Evolutionary conservation across 2,113 vertebrate genomes (phyloP).

Genomic region (Rhizomys pruinosus): DNA sequence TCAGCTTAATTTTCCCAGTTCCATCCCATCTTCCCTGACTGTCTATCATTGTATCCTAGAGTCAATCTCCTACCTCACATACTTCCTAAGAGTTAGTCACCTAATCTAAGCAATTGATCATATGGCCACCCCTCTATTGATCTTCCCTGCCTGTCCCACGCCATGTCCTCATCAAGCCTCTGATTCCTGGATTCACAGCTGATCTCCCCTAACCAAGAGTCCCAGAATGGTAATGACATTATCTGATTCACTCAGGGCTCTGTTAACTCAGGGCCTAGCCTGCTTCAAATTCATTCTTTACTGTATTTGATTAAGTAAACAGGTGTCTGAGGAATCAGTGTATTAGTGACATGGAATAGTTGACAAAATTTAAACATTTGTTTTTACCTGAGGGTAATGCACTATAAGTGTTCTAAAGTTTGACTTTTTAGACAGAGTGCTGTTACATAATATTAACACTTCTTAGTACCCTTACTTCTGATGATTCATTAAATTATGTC

Average conservation of each 20-base stretch:
- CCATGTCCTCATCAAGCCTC: not conserved
- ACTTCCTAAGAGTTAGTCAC: not conserved
- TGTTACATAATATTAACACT: not conserved
- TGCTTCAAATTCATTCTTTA: not conserved
- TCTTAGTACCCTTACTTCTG: not conserved
- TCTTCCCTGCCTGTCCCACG: too few species aligned
- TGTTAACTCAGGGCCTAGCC: not conserved
- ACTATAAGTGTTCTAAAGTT: too few species aligned
- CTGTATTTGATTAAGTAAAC: not conserved
- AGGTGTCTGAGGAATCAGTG: not conserved
- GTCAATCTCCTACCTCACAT: not conserved
- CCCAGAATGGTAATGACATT: not conserved
- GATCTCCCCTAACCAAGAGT: not conserved
- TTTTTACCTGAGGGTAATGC: not conserved
- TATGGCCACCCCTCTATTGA: not conserved
- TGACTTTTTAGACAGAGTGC: too few species aligned
- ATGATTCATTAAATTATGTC: not conserved
- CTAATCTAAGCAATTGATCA: too few species aligned
- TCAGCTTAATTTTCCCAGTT: not conserved
- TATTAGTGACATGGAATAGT: not conserved
- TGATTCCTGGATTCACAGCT: not conserved
- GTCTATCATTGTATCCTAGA: not conserved
- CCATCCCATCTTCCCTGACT: not conserved
- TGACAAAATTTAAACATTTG: not conserved
- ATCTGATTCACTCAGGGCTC: not conserved